Conservation (phyloP, 2,797 vertebrate species). For the Phaenicophaeus curvirostris region DNA sequence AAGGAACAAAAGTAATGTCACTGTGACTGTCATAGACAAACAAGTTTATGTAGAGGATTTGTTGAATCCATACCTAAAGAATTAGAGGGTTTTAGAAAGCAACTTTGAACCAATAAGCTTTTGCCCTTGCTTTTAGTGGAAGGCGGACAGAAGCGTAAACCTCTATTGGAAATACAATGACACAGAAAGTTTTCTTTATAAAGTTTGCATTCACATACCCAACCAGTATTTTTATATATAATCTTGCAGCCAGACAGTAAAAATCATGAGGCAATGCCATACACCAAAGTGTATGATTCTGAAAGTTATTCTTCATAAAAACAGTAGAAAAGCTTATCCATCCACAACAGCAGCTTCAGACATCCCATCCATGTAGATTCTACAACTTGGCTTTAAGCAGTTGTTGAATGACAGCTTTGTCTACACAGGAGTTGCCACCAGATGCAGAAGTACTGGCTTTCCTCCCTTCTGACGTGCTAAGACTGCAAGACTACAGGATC, state of each 20-base stretch:
- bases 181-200: not conserved
- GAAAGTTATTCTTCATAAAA: not conserved
- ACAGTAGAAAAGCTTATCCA: not conserved
- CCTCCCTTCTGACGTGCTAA: not conserved
- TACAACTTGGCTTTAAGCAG: not conserved
- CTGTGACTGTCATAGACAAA: not conserved
- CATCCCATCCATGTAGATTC: not conserved
- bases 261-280: not conserved
- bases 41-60: not conserved
- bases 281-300: not conserved
- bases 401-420: not conserved
- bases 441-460: not conserved
- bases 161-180: not conserved
- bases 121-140: not conserved
- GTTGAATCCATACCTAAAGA: not conserved
- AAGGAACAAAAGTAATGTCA: not conserved
- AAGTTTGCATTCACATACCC: not conserved
- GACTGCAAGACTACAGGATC: not conserved
- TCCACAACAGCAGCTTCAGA: not conserved
- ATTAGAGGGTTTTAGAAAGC: not conserved
- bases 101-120: not conserved
- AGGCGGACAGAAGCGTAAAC: not conserved
- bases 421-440: not conserved
- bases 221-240: not conserved
- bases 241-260: not conserved